phyloP scores from a whole-genome alignment of 53 echinoderm and acorn worm genomes.

The Paracentrotus lividus region DNA sequence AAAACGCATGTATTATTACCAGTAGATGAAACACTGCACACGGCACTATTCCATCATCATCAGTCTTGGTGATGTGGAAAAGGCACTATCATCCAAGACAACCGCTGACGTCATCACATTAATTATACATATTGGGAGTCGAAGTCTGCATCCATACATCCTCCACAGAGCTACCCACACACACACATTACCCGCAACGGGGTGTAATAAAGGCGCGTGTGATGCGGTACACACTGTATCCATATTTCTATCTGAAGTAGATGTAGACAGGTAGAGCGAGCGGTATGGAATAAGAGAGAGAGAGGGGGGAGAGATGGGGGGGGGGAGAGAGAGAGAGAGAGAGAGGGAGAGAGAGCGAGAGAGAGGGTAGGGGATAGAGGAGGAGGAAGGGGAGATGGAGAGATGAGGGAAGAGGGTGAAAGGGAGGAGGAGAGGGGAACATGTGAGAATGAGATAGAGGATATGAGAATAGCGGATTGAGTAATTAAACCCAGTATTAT shows the following conservation, averaged over 20 bases:
- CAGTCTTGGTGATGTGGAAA: not conserved
- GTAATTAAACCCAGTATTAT: too few species aligned
- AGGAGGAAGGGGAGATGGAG: not conserved
- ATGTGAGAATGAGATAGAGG: not conserved
- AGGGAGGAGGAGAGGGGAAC: not conserved
- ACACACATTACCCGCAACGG: not conserved
- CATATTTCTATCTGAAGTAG: not conserved
- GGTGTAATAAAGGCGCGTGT: not conserved
- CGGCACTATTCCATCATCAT: constrained; percentile 3
- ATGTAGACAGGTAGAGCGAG: not conserved
- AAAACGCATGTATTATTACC: not conserved
- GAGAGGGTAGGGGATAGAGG: not conserved
- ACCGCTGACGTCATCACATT: constrained; percentile 25
- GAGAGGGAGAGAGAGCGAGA: not conserved
- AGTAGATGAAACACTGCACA: constrained; percentile 17
- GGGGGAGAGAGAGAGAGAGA: not conserved
- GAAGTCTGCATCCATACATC: not conserved
- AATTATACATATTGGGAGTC: constrained; percentile 35
- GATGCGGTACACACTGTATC: not conserved
- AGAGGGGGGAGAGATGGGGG: not conserved
- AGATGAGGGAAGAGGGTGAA: not conserved
- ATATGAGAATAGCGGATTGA: not conserved
- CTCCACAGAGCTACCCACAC: not conserved
- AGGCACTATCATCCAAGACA: constrained; percentile 31
- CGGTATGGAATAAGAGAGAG: not conserved